phyloP scores from a whole-genome alignment of 1,140 invertebrate genomes.

The Drosophila micromelanica region DNA sequence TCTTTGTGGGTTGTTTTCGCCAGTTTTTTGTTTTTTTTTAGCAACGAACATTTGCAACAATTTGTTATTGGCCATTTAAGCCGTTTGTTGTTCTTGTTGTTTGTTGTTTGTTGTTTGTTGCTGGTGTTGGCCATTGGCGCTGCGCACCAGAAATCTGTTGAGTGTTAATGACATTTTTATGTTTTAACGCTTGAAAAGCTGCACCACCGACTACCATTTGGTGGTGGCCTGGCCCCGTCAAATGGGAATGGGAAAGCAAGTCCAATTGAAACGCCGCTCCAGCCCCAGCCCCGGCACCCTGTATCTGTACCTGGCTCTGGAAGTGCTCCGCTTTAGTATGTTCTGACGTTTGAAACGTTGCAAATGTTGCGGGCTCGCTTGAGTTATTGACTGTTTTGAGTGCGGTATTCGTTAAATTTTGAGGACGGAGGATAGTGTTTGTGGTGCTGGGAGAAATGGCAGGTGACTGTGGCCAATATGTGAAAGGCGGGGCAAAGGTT shows the following conservation, averaged over 20 bases:
- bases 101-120: slow-evolving; percentile 60
- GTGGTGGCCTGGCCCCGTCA: slow-evolving; percentile 43
- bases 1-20: slow-evolving; percentile 39
- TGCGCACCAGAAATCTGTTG: slow-evolving; percentile 72
- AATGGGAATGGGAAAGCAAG: slow-evolving; percentile 42
- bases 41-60: slow-evolving; percentile 71
- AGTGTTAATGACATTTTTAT: slow-evolving; percentile 82
- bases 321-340: slow-evolving; percentile 17
- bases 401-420: slow-evolving; percentile 4
- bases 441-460: slow-evolving; percentile 20
- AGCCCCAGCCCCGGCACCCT: background rate
- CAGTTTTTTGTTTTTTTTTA: slow-evolving; percentile 25
- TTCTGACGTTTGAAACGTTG: slow-evolving; percentile 29
- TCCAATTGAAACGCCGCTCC: slow-evolving; percentile 62
- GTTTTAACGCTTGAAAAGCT: slow-evolving; percentile 78
- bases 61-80: slow-evolving; percentile 82
- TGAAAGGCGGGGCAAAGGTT: slow-evolving; percentile 42
- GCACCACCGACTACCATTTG: slow-evolving; percentile 36
- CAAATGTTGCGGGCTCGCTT: slow-evolving; percentile 26
- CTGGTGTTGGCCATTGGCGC: slow-evolving; percentile 49
- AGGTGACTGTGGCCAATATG: slow-evolving; percentile 21
- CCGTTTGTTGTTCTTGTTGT: slow-evolving; percentile 61
- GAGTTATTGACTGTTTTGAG: slow-evolving; percentile 23
- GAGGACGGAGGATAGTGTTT: background rate
- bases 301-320: background rate